These are phyloP conservation scores for Oncopodura yosiiana DNA, from an alignment of 1,140 invertebrate genomes.

Conservation along the genomic window DNA sequence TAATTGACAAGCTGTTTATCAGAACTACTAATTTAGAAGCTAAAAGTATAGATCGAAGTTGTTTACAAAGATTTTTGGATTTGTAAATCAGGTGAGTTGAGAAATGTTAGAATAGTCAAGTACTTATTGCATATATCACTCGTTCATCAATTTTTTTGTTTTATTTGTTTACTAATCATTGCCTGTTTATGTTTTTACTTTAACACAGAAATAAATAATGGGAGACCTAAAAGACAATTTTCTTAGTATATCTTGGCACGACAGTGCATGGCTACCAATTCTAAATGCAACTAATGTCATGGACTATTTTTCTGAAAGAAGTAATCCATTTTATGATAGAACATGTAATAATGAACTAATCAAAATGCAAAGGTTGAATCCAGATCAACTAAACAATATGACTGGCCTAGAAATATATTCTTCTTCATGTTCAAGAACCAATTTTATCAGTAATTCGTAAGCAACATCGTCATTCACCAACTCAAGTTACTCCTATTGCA, in stretches of 20 bases:
- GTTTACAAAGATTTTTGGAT: too few relatives aligned
- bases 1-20: too few relatives aligned
- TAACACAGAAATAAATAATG: too few relatives aligned
- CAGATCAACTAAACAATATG: conserved; percentile 88
- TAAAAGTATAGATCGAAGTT: too few relatives aligned
- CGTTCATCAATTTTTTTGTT: too few relatives aligned
- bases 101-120: too few relatives aligned
- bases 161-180: too few relatives aligned
- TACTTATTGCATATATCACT: too few relatives aligned
- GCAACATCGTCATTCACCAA: conserved; percentile 79
- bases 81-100: too few relatives aligned
- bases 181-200: too few relatives aligned
- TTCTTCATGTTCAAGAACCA: conserved; percentile 92
- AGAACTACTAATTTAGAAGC: too few relatives aligned
- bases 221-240: too few relatives aligned
- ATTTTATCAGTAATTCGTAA: conserved; percentile 96
- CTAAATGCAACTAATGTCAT: conserved; percentile 82
- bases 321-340: conserved; percentile 91
- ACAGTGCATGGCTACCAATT: conserved; percentile 82
- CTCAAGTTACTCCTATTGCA: conserved; percentile 78
- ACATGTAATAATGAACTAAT: conserved; percentile 94
- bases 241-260: conserved; percentile 84
- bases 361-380: conserved; percentile 85
- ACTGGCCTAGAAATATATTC: conserved; percentile 86
- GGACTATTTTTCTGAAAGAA: conserved; percentile 91